A percentile compares a stretch with the other conserved stretches of the same genome.
Conservation (phyloP, 2,113 vertebrate species). For the Nannobrachium achirus region DNA sequence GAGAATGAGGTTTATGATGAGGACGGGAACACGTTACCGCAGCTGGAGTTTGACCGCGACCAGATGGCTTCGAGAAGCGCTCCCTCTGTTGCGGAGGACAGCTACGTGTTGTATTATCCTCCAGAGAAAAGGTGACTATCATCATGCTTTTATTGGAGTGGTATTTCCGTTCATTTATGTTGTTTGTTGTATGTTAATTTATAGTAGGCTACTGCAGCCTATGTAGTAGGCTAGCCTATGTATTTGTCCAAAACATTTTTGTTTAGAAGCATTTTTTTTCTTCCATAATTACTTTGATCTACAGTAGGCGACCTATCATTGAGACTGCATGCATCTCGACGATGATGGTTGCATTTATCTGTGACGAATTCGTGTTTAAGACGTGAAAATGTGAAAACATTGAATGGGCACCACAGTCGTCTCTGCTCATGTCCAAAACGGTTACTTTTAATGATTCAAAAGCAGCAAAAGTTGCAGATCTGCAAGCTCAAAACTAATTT, state of each 20-base stretch:
- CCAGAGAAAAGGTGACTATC: slow-evolving; percentile 86
- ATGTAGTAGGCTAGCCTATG: no score
- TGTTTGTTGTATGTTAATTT: slow-evolving; percentile 52
- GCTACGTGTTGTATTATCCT: slow-evolving; percentile 85
- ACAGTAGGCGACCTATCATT: background rate
- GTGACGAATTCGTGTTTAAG: no score
- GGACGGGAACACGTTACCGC: slow-evolving; percentile 85
- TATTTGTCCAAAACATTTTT: slow-evolving; percentile 45
- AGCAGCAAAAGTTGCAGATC: no score
- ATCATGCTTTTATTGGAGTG: slow-evolving; percentile 8
- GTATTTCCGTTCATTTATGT: slow-evolving; percentile 60
- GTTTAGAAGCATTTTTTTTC: slow-evolving; percentile 23
- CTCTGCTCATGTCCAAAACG: no score
- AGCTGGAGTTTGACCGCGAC: slow-evolving; percentile 86
- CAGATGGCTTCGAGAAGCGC: slow-evolving; percentile 83
- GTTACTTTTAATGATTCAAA: no score
- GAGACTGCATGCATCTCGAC: no score
- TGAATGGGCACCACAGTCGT: background rate
- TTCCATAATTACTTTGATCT: background rate
- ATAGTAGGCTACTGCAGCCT: slow-evolving; percentile 34
- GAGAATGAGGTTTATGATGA: slow-evolving; percentile 90
- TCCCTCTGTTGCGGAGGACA: slow-evolving; percentile 81
- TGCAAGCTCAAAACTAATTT: no score
- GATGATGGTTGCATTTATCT: no score
- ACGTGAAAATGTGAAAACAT: no score